Base-by-base conservation (phyloP, 2,113 vertebrate species). In the Myrmophylax atrothorax region DNA sequence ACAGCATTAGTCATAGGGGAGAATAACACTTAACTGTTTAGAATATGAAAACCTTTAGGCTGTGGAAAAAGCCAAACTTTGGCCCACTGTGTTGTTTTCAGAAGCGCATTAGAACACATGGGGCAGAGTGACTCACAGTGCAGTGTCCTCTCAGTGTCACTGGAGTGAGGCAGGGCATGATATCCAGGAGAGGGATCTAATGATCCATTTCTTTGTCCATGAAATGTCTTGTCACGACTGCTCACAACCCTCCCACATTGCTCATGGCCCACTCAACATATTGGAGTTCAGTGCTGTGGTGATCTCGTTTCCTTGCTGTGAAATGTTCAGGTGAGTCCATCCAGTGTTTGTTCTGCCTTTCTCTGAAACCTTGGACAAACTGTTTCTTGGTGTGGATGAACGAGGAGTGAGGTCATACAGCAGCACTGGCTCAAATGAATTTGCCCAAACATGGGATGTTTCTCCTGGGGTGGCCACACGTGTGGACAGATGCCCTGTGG, bases 1-100 rank as follows among this genome's bases (percentile, higher is more conserved):
- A 95, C 84, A 87, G 90, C 68, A 94, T 97, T 97, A 97, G 92
- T 97, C 97, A 97, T 17, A 82, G 89, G 81, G 94, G 79, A 96
- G 73, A 95, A 95, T 93, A 97, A 94, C 93, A 67, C 78, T 95
- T 19, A 82, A 53, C 93, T 97, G 18, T 94, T 97, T 85, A 94
- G 89, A 96, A 93, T 68, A 75, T 46, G 95, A 94, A 94, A 97
- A 94, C 37, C 94, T 93, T 74, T 5, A 92, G 92, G 88, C 95
- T 95, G 96, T 96, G 97, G 97, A 97, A 97, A 97, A 97, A 97
- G 92, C 93, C 90, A 84, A 90, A 63, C 90, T 83, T 63, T 80
- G 84, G 84, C 81, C 90, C 87, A 44, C 12, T 42, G 82, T 62
- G 90, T 7, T 94, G 94, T 89, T 93, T 94, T 72, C 93, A 94